These are phyloP conservation scores for Homalodisca vitripennis DNA, from an alignment of 1,140 invertebrate species.

Conservation along the genomic window DNA sequence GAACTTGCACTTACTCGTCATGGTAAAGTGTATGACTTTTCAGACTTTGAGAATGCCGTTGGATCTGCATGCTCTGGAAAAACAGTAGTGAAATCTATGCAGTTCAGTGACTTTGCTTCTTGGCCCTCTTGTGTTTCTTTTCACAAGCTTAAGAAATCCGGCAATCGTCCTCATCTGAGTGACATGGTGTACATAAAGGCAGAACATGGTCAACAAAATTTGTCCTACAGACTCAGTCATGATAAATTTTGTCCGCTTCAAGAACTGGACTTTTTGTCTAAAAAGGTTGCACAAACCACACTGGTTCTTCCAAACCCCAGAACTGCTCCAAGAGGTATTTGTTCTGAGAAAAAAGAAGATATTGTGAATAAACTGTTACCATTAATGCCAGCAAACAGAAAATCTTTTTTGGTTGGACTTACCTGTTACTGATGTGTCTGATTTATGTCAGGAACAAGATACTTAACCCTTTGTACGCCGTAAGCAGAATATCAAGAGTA, in stretches of 20 bases:
- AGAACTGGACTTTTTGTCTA: not conserved
- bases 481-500: no score
- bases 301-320: not conserved
- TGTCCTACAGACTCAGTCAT: not conserved
- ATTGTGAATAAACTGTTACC: not conserved
- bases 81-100: not conserved
- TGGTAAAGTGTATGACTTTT: no score
- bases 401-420: not conserved
- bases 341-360: not conserved
- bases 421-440: not conserved
- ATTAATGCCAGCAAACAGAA: not conserved
- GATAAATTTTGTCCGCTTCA: not conserved
- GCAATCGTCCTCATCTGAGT: no score
- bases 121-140: not conserved
- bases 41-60: no score
- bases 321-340: not conserved
- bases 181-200: not conserved
- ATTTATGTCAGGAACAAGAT: no score
- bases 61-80: not conserved
- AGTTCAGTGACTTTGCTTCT: not conserved
- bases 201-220: not conserved
- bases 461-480: no score
- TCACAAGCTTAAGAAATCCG: not conserved
- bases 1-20: slow-evolving; percentile 21
- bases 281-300: not conserved